A percentile compares a stretch with the other conserved stretches of the same genome.
These are phyloP conservation scores for Mnemiopsis leidyi DNA, from an alignment of 37 sponge, comb jelly and placozoan genomes.

Conservation along the genomic window DNA sequence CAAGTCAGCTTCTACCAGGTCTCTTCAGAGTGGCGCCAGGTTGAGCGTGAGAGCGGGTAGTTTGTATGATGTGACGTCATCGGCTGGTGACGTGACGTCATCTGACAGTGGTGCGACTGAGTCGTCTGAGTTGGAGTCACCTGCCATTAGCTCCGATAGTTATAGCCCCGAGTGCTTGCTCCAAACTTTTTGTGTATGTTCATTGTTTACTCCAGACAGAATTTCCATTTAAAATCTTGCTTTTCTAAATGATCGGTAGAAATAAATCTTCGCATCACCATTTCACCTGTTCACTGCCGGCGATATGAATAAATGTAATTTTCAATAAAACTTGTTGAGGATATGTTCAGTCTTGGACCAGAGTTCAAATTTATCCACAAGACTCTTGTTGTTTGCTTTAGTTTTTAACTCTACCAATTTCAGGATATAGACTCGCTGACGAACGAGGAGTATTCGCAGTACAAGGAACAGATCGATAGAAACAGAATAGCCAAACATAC, in stretches of 20 bases:
- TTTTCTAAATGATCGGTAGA: no score
- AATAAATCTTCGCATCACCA: no score
- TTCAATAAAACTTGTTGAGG: no score
- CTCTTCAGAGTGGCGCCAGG: background rate
- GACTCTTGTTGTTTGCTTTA: no score
- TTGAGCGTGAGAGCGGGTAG: background rate
- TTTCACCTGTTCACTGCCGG: no score
- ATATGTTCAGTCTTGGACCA: no score
- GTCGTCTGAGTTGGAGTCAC: background rate
- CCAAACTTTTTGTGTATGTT: background rate
- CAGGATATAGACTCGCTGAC: background rate
- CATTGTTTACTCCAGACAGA: no score
- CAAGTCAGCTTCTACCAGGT: background rate
- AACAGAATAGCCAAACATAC: background rate
- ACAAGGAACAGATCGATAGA: background rate
- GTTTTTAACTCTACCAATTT: no score
- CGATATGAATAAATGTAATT: no score
- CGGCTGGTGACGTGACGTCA: background rate
- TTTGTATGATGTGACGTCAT: background rate
- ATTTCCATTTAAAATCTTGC: no score
- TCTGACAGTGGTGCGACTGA: background rate
- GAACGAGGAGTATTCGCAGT: background rate
- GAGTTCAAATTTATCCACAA: no score
- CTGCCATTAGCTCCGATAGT: background rate
- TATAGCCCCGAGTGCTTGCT: background rate